A percentile compares a stretch with the other conserved stretches of the same genome.
These are phyloP conservation scores for Rhinoderma darwinii DNA, from an alignment of 2,113 vertebrate species.

Conservation along the genomic window DNA sequence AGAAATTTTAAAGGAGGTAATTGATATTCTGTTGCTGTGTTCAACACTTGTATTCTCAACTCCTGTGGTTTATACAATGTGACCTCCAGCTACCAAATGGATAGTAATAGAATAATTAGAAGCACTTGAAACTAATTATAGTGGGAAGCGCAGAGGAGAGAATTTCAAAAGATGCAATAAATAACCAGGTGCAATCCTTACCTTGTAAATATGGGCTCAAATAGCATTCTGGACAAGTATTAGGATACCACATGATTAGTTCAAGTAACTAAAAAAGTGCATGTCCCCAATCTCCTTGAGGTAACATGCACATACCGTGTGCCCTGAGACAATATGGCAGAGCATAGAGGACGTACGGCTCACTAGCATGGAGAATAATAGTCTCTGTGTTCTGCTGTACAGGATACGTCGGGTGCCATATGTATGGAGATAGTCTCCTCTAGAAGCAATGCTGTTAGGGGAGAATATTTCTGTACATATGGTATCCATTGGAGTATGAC, in stretches of 20 bases:
- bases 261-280: neutral
- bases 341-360: no score
- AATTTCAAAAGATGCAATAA: conserved; percentile 26
- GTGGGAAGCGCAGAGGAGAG: neutral
- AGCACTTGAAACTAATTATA: conserved; percentile 48
- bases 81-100: conserved; percentile 42
- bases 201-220: conserved; percentile 12
- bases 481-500: neutral
- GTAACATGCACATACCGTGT: no score
- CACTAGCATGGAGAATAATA: no score
- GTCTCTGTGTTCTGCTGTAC: no score
- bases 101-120: conserved; percentile 47
- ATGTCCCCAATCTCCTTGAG: neutral
- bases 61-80: conserved; percentile 47
- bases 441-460: no score
- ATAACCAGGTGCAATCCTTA: conserved; percentile 17
- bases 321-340: no score
- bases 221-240: neutral
- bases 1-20: conserved; percentile 16
- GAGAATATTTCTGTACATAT: neutral
- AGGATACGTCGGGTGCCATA: no score
- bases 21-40: conserved; percentile 42
- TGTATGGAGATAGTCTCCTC: no score
- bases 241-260: neutral
- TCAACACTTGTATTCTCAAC: conserved; percentile 31